phyloP scores from a whole-genome alignment of 2,113 vertebrate genomes.

The Microtus pennsylvanicus region DNA sequence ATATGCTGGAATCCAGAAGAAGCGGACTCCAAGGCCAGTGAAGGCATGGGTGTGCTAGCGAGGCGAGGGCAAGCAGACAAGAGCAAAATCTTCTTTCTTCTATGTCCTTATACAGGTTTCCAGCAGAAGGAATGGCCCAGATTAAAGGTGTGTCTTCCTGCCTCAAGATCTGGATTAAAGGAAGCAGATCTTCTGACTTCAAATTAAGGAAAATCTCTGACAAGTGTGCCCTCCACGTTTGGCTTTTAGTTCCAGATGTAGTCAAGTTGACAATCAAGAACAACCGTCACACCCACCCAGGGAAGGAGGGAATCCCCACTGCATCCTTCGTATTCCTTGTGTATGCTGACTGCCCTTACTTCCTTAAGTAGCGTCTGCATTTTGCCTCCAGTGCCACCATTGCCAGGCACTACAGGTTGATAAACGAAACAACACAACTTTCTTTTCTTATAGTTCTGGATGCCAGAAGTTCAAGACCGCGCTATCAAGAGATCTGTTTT shows the following conservation, averaged over 20 bases:
- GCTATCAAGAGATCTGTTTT: neutral
- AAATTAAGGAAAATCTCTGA: neutral
- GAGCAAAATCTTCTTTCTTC: neutral
- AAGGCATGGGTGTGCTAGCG: neutral
- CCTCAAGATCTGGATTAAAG: neutral
- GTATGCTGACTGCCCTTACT: neutral
- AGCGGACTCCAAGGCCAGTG: neutral
- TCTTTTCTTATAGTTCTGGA: conserved; percentile 21
- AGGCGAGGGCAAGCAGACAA: neutral
- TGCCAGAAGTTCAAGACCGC: neutral
- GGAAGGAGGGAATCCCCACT: neutral
- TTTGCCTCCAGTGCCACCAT: neutral
- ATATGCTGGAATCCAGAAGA: neutral
- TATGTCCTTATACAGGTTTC: neutral
- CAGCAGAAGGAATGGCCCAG: neutral
- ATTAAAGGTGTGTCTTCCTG: neutral
- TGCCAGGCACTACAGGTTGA: neutral
- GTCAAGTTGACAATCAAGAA: neutral
- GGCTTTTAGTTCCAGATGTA: neutral
- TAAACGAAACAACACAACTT: neutral
- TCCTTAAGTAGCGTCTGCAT: neutral
- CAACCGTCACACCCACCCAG: neutral
- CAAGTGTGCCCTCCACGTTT: neutral
- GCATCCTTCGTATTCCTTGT: neutral
- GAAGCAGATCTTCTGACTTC: neutral